Evolutionary conservation across 2,113 vertebrate genomes (phyloP), one percentile per base, ranked within the genome.

Genomic region (Nettapus auritus): DNA sequence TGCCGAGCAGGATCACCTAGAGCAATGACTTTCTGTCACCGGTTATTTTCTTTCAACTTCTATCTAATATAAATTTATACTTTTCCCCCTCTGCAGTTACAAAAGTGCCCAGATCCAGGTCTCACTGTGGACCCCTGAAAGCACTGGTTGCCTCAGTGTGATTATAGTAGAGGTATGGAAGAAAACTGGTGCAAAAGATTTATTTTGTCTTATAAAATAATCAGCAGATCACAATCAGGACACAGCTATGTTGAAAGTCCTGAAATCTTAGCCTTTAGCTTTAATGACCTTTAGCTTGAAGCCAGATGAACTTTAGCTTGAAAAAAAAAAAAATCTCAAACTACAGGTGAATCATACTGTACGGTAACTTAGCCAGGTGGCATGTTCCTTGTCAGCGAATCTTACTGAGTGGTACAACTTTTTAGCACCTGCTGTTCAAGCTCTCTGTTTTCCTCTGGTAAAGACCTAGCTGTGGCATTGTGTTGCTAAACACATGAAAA

Each of bases 321-420:
- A 92, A 90, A 76, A 8, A 8, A 74, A 67, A 56, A 15, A 48
- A 69, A 56, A 44, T 50, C 17, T n/a, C 63, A 62, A 53, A 20
- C 4, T 17, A 10, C 22, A 20, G 3, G 15, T 53, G 55, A 34
- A 48, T 76, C 36, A 52, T 73, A 68, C 68, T 80, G 64, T 82
- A 89, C 0, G 0, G 50, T 53, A 36, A 25, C 8, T 82, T 67
- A 82, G 38, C 66, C 64, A 83, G 46, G 52, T 60, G 70, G 56
- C 28, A 31, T 2, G 0, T 55, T 90, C n/a, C 33, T 92, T 69
- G 3, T 0, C 55, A 57, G 19, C 8, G 36, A 40, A 36, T 20
- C 31, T 71, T 23, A 60, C 0, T 79, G 18, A 34, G n/a, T 48
- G 31, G 29, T 53, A 60, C 19, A 56, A 76, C 55, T 60, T 57